Evolutionary conservation across 2,113 vertebrate species (phyloP).

Genomic region (Gymnogyps californianus): DNA sequence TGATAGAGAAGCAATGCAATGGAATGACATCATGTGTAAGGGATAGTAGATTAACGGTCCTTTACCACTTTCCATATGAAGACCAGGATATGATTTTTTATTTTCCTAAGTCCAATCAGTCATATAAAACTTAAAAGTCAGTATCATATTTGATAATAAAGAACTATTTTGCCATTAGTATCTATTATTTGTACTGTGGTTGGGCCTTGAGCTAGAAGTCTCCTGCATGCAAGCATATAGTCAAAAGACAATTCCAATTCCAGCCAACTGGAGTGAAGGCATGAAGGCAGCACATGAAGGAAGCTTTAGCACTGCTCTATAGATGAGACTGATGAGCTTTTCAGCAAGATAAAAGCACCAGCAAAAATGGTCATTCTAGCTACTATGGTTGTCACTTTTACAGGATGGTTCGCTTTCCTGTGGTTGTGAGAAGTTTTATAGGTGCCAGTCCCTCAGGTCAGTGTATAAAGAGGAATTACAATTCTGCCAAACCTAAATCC

Average conservation of each 20-base stretch:
- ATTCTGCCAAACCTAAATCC: background rate
- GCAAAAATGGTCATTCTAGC: background rate
- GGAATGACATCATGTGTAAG: background rate
- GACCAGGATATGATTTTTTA: background rate
- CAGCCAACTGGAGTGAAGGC: background rate
- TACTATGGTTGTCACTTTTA: background rate
- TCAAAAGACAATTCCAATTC: background rate
- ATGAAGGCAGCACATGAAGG: background rate
- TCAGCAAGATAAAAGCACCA: background rate
- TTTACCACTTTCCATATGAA: background rate
- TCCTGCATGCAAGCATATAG: background rate
- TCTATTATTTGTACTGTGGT: background rate
- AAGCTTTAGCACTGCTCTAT: background rate
- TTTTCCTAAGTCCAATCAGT: background rate
- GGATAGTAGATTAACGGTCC: background rate
- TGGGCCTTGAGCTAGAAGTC: background rate
- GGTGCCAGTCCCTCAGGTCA: background rate
- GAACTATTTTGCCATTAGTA: background rate
- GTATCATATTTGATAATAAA: background rate
- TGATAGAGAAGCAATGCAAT: background rate
- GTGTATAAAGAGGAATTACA: background rate
- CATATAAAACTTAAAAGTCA: background rate
- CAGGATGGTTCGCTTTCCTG: rapidly evolving
- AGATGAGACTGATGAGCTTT: background rate
- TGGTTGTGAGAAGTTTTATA: background rate